Evolutionary conservation across 2,797 vertebrate genomes (phyloP), one percentile per base, ranked within the genome.

Genomic region (Neosilurus hyrtlii): DNA sequence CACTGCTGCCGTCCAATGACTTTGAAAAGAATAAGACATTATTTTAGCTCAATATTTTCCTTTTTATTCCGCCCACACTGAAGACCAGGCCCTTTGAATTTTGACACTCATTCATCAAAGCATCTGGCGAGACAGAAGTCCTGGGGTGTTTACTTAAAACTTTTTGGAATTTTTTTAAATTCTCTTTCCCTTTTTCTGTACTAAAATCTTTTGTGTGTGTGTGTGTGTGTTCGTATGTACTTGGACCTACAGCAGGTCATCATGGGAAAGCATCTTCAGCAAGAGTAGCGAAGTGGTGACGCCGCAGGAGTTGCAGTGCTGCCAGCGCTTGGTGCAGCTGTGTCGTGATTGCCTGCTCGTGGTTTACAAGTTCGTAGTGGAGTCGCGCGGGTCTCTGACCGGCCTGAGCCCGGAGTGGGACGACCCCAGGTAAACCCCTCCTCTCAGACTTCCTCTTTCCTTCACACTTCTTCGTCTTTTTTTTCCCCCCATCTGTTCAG

Each of bases 271-370:
- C 79, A 94, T 96, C 89, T 97, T 99, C 92, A 96, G 90, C 89
- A 97, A 96, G 93, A 96, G 93, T 94, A 95, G 95, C 0, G 97
- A 99, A 89, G 90, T 94, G 86, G 92, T 97, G 89, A 96, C 96
- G 24, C 93, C 96, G 1, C 95, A 95, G 92, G 96, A 99, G 88
- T 93, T 97, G 86, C 96, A 97, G 85, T 99, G 97, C 89, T 99
- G 97, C 92, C 96, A 96, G 84, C 95, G 95, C 83, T 91, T 99
- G 89, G 97, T 98, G 12, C 96, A 98, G 91, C 96, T 99, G 86
- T 99, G 97, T 84, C 94, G 97, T 87, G 96, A 97, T 91, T 99
- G 97, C 90, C 94, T 99, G 89, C 93, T 99, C 84, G 95, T 99
- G 80, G 96, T 98, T 90, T 99, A 98, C 94, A 99, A 98, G 93